Percentiles rank a stretch among this genome's conserved stretches.
These are phyloP conservation scores for Eurystomus gularis DNA, from an alignment of 2,113 vertebrate genomes.

Conservation along the genomic window DNA sequence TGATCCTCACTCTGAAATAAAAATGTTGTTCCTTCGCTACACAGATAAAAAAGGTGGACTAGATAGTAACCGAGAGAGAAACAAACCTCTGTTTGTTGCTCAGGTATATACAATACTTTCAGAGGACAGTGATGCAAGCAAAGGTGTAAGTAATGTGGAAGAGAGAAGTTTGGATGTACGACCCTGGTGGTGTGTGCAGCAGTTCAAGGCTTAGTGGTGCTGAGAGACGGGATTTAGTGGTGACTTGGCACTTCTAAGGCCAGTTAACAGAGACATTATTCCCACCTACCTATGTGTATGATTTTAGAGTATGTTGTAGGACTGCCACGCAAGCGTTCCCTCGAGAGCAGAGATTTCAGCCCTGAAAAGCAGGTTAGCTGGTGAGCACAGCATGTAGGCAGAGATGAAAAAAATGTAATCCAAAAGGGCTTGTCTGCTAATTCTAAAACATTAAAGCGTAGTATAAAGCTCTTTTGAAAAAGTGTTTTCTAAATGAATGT, in stretches of 20 bases:
- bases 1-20: neutral
- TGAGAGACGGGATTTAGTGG: neutral
- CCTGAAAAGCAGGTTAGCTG: neutral
- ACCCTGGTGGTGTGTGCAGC: neutral
- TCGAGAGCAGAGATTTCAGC: neutral
- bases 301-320: neutral
- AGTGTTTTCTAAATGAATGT: constrained; percentile 38
- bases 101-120: neutral
- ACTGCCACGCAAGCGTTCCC: neutral
- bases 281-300: neutral
- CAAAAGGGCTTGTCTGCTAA: neutral
- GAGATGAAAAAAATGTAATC: neutral
- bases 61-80: neutral
- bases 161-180: neutral
- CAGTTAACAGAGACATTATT: neutral
- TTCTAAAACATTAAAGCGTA: neutral
- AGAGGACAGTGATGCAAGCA: neutral
- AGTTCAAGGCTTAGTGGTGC: neutral
- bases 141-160: neutral
- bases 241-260: neutral
- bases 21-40: neutral
- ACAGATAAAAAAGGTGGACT: neutral
- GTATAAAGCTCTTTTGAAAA: constrained; percentile 10
- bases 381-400: neutral
- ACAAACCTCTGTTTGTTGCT: neutral